phyloP scores from a whole-genome alignment of 2,113 vertebrate genomes.

The Pampusana beccarii region DNA sequence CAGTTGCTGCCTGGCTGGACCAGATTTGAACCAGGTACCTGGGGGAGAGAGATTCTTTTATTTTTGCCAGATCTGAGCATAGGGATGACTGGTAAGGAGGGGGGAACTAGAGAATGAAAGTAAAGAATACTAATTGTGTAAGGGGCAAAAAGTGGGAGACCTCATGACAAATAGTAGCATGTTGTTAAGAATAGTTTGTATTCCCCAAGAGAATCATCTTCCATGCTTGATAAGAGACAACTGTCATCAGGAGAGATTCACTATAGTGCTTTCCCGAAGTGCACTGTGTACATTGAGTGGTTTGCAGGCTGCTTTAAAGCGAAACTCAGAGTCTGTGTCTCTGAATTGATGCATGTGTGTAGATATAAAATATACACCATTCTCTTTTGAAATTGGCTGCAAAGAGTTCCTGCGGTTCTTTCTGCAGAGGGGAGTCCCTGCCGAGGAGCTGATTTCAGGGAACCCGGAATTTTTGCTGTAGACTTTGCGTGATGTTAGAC shows the following conservation, averaged over 20 bases:
- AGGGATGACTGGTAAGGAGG: neutral
- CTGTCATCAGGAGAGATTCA: neutral
- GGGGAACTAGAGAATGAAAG: neutral
- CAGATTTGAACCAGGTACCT: neutral
- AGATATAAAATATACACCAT: neutral
- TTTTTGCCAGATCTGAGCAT: neutral
- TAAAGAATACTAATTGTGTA: neutral
- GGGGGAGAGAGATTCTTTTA: neutral
- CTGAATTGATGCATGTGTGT: neutral
- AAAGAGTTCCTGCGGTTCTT: neutral
- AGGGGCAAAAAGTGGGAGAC: neutral
- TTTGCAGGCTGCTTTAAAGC: neutral
- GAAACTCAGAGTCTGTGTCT: neutral
- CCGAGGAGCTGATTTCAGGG: neutral
- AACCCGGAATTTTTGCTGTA: neutral
- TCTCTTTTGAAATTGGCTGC: neutral
- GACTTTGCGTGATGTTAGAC: fast-evolving
- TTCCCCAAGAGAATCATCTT: neutral
- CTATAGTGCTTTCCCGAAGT: neutral
- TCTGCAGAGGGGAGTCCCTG: neutral
- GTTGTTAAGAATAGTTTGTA: neutral
- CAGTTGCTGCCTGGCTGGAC: neutral
- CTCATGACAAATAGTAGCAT: fast-evolving
- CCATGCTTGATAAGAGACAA: neutral
- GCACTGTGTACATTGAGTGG: neutral